Conservation (phyloP, 1,140 invertebrate species). For the Drosophila sulfurigaster region DNA sequence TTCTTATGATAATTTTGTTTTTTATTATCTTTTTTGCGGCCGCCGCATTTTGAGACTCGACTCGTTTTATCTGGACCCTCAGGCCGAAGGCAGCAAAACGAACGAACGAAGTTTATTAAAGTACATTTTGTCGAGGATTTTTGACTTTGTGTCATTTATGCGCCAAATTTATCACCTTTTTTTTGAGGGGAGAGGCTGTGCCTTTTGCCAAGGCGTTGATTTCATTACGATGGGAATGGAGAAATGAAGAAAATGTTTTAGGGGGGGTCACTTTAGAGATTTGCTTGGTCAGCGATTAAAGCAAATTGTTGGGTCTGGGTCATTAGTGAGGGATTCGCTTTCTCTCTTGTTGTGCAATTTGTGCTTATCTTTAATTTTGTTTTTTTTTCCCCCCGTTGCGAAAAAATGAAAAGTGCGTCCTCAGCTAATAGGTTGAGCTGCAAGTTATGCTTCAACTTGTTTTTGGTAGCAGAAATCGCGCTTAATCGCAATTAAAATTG, state of each 20-base stretch:
- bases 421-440: neutral
- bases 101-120: conserved; percentile 56
- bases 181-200: neutral
- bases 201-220: conserved; percentile 52
- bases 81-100: neutral
- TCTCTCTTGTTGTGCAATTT: conserved; percentile 23
- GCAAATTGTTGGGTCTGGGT: conserved; percentile 47
- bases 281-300: conserved; percentile 47
- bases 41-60: conserved; percentile 16
- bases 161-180: conserved; percentile 62
- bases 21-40: conserved; percentile 53
- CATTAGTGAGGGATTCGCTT: conserved; percentile 44
- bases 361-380: conserved; percentile 46
- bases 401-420: neutral
- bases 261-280: conserved; percentile 10
- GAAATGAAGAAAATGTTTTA: neutral
- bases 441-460: neutral
- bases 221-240: conserved; percentile 33
- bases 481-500: conserved; percentile 18
- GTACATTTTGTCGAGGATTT: conserved; percentile 62
- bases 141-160: conserved; percentile 68
- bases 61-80: conserved; percentile 8
- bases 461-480: neutral
- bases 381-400: neutral
- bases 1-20: conserved; percentile 62